Evolutionary conservation across 2,888 invertebrate genomes (phyloP), one percentile per base, ranked within the genome.

Genomic region (Scaptomyza cyrtandrae): DNA sequence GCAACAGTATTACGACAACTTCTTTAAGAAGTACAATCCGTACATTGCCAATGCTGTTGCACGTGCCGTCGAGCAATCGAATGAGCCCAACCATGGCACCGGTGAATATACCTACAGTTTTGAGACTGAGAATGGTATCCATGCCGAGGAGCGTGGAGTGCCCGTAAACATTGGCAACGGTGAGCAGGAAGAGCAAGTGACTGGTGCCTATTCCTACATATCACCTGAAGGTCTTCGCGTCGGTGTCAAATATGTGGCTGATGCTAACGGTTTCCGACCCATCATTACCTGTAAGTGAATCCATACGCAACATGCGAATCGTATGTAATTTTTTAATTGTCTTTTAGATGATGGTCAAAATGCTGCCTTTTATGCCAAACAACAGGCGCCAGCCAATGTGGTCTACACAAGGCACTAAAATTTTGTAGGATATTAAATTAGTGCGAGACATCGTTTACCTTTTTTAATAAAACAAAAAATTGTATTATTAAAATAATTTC

Each of bases 101-200:
- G 91, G 91, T 2, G 63, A 63, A 37, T 91, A 90, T 48, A 9
- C 76, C 33, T 91, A 90, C 53, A 79, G 66, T 43, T 91, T 85
- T 33, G 90, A 91, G 68, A 91, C 91, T 2, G 91, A 91, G 56
- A 91, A 91, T 33, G 91, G 91, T 6, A 89, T 91, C 24, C 86
- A 90, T 16, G 90, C 71, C 0, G 89, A 90, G 62, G 91, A 91
- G 62, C 82, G 71, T 31, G 90, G 89, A 6, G 60, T 70, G 2
- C 82, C 89, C 1, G 59, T 78, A 1, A 57, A 77, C 37, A 71
- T 65, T 41, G 73, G 72, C 19, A 82, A 79, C 6, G 74, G 77
- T 0, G 49, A 76, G 19, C 88, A 90, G 50, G 75, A 82, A 55
- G 78, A 83, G 24, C 82, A 80, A 45, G 90, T 91, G 11, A 85